Base-by-base conservation (phyloP, 2,888 invertebrate genomes). In the Philhelius pedissequus region DNA sequence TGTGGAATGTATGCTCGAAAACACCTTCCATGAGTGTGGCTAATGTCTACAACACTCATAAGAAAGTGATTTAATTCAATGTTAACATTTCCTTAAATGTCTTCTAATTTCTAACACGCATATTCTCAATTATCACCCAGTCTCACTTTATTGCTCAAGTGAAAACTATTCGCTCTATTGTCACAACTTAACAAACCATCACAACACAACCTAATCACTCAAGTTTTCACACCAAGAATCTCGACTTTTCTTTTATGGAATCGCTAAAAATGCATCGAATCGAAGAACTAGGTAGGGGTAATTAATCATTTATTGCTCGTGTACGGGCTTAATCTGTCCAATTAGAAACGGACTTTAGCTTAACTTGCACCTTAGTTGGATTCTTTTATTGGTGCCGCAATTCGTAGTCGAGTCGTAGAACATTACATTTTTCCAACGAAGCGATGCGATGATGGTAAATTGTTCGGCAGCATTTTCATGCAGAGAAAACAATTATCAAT, bases 221-320 rank as follows among this genome's bases (percentile, higher is more conserved):
- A 20, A 35, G 20, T 18, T 30, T 56, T 35, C 32, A 56, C 56
- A 56, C 32, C 20, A 20, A 22, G 11, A 13, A 11, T 18, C 8
- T 18, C 9, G 27, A 64, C 54, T 38, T 56, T 70, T 38, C 22
- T 54, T 20, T 32, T 11, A 13, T 3, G 25, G 9, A 45, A 9
- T 32, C 20, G 18, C 25, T 32, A 13, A 22, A n/a, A n/a, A n/a
- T n/a, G n/a, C n/a, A n/a, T 50, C 8, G 27, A 35, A 15, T 50
- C 48, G n/a, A 27, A 64, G 66, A 50, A 18, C 40, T 32, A 50
- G 25, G 27, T 35, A 75, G 75, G 40, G 25, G 27, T 35, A 75
- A 80, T 75, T 62, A 75, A 74, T 75, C 69, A 80, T 69, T 80
- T 25, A 69, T 40, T 62, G 62, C 62, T 62, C 38, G 32, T 50